Evolutionary conservation across 2,888 invertebrate species (phyloP), one percentile per base, ranked within the genome.

Genomic region (Chrysina gloriosa): DNA sequence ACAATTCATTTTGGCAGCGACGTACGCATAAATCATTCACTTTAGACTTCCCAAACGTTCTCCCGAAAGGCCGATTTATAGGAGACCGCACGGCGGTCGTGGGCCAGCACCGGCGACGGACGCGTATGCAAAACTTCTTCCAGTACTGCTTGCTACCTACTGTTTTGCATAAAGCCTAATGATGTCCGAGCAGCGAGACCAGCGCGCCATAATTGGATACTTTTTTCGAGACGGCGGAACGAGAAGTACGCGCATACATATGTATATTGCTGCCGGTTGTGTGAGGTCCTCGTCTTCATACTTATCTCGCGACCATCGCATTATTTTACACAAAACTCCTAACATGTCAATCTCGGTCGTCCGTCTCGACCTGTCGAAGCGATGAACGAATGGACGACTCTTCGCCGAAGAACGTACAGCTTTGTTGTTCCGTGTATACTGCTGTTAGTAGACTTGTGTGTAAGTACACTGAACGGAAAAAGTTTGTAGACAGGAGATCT

Each of bases 261-360:
- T 23, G 56, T 39, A 56, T 56, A 56, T 39, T 21, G 21, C 68
- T 56, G 56, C 23, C 54, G 63, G 31, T 47, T 47, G 54, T 58
- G 68, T 64, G 68, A 65, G 68, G 65, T 68, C 68, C 36, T 42
- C 56, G 64, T 68, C 65, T 68, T 68, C 65, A 68, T 68, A 64
- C 68, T 68, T 68, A 68, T 68, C 68, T 68, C 45, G 47, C 47
- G 56, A 48, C 54, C 47, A 65, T 65, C 65, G 58, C 65, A 65
- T 65, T 65, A 65, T 65, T 54, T 54, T 65, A 65, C 65, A 56
- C 56, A 56, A 56, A 56, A 56, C 56, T 56, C 56, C 36, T 56
- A 36, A 39, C 56, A 56, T 56, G 56, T 56, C 56, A 56, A 56
- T 56, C 56, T 56, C 25, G 23, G 11, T 11, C 50, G 56, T 56